These are phyloP conservation scores for Chloroclysta siterata DNA, from an alignment of 2,888 invertebrate genomes.

Conservation along the genomic window DNA sequence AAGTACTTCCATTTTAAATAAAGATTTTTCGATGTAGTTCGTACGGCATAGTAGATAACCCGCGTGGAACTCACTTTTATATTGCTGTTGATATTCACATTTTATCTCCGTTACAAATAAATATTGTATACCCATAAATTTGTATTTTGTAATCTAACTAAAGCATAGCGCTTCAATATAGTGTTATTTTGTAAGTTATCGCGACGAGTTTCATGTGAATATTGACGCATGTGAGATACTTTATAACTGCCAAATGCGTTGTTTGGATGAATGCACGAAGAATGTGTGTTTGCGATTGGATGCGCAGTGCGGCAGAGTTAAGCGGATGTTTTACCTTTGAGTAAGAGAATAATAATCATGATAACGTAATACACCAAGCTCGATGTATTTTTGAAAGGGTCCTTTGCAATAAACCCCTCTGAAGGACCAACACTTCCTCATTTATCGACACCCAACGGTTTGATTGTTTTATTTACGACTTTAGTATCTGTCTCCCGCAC, in stretches of 20 bases:
- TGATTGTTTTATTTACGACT: conserved; percentile 52
- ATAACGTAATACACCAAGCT: conserved; percentile 78
- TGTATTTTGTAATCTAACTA: conserved; percentile 49
- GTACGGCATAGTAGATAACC: conserved; percentile 73
- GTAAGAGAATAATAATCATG: conserved; percentile 76
- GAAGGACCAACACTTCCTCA: conserved; percentile 64
- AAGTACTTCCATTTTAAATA: conserved; percentile 83
- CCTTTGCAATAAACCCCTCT: conserved; percentile 69
- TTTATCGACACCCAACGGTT: conserved; percentile 54
- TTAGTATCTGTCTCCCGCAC: conserved; percentile 56
- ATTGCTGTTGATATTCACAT: conserved; percentile 72
- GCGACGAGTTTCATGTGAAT: conserved; percentile 71
- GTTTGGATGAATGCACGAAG: conserved; percentile 40
- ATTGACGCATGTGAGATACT: conserved; percentile 67
- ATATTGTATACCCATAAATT: conserved; percentile 51
- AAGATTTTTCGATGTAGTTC: conserved; percentile 78
- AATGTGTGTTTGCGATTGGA: conserved; percentile 35
- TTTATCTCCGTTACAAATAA: conserved; percentile 54
- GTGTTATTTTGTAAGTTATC: conserved; percentile 56
- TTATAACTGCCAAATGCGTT: conserved; percentile 82
- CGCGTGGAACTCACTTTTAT: conserved; percentile 66
- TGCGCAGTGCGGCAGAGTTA: conserved; percentile 47
- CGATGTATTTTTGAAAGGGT: conserved; percentile 65
- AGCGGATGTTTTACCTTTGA: conserved; percentile 67
- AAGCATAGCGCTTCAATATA: conserved; percentile 41